Percentiles rank a stretch among this genome's conserved stretches.
Conservation (phyloP, 2,113 vertebrate species). For the Bucco capensis region DNA sequence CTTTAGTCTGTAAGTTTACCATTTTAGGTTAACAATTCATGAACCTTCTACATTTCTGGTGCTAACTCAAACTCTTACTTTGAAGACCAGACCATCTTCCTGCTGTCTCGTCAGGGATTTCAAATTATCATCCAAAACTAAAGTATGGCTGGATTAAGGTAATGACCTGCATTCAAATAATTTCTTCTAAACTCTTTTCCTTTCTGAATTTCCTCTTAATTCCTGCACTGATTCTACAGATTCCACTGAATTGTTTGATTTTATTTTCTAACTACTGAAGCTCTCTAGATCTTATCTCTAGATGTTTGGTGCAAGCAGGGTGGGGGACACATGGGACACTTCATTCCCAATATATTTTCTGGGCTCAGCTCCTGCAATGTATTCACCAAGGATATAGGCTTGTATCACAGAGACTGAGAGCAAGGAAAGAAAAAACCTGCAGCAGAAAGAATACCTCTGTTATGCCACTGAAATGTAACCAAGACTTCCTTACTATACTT, state of each 20-base stretch:
- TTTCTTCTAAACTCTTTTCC: background rate
- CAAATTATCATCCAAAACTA: background rate
- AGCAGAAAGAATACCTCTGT: background rate
- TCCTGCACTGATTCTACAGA: background rate
- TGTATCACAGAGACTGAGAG: background rate
- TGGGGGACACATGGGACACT: too few relatives aligned
- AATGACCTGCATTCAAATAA: background rate
- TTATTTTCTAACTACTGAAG: background rate
- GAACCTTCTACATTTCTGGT: background rate
- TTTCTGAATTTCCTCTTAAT: background rate
- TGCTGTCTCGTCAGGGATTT: background rate
- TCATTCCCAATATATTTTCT: background rate
- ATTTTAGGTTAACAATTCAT: background rate
- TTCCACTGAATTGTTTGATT: background rate
- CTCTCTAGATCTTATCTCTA: background rate
- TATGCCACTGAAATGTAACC: background rate
- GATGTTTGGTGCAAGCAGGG: background rate
- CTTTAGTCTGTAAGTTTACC: background rate
- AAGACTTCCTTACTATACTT: background rate
- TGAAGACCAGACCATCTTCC: background rate
- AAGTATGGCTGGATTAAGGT: background rate
- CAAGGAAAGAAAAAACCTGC: background rate
- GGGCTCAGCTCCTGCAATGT: background rate
- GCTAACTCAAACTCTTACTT: background rate
- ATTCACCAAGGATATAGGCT: background rate